Percentiles rank a stretch among this genome's conserved stretches.
Evolutionary conservation across 2,888 invertebrate species (phyloP).

Genomic region (Polyommatus icarus): DNA sequence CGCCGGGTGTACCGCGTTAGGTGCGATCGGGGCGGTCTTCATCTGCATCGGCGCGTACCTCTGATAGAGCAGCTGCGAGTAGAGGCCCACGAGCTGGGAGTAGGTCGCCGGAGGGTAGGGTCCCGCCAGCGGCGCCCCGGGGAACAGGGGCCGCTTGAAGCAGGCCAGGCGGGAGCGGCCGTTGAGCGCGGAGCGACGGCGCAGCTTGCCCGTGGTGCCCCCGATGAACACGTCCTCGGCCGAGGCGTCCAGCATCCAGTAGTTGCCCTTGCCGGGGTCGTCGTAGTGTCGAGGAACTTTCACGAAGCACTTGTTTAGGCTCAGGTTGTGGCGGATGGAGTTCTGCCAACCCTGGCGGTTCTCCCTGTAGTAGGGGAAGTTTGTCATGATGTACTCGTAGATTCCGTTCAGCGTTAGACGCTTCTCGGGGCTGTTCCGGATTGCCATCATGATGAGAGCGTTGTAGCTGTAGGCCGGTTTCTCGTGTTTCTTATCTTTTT

Average conservation of each 20-base stretch:
- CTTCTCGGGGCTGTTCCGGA: constrained; percentile 95
- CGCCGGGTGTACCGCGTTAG: constrained; percentile 77
- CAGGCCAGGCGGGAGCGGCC: constrained; percentile 94
- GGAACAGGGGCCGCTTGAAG: constrained; percentile 88
- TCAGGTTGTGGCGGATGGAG: constrained; percentile 98
- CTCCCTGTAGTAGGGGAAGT: constrained; percentile 98
- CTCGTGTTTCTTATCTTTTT: constrained; percentile 85
- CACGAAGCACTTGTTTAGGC: constrained; percentile 99
- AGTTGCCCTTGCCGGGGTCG: constrained; percentile 99
- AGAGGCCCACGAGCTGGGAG: constrained; percentile 79
- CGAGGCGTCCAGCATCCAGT: constrained; percentile 99
- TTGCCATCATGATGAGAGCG: constrained; percentile 99
- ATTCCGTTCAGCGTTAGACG: constrained; percentile 97
- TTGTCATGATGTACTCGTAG: constrained; percentile 99
- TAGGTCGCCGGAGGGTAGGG: constrained; percentile 81
- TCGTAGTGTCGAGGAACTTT: constrained; percentile 99
- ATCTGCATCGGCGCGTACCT: constrained; percentile 82
- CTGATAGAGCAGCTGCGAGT: constrained; percentile 84
- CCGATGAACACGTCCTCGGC: constrained; percentile 99
- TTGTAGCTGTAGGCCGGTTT: constrained; percentile 99
- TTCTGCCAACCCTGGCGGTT: constrained; percentile 99
- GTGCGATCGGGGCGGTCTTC: constrained; percentile 74
- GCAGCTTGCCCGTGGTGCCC: constrained; percentile 95
- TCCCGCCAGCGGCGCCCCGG: constrained; percentile 81
- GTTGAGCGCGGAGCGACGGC: constrained; percentile 93